Evolutionary conservation across 2,797 vertebrate genomes (phyloP).

Genomic region (Diglossa cyanea): DNA sequence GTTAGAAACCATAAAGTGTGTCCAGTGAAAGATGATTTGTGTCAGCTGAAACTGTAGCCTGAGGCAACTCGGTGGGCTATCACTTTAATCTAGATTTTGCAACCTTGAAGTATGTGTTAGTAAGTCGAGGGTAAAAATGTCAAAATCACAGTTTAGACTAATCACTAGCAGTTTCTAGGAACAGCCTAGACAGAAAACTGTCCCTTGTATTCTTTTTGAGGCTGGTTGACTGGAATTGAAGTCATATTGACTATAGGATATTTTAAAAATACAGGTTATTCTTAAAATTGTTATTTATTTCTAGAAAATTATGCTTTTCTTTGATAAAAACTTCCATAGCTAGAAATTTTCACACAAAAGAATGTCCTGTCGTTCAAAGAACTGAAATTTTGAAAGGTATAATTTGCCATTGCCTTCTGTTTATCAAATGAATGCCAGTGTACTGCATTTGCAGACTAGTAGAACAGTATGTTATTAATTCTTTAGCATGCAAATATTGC

Average conservation of each 20-base stretch:
- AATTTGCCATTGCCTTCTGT: not conserved
- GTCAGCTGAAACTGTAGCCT: constrained; percentile 70
- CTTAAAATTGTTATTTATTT: not conserved
- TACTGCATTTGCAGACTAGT: not conserved
- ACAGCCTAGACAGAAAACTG: not conserved
- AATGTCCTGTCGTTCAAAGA: not conserved
- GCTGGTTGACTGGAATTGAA: not conserved
- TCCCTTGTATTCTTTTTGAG: not conserved
- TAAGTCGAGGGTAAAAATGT: constrained; percentile 62
- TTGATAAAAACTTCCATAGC: not conserved
- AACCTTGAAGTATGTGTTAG: constrained; percentile 70
- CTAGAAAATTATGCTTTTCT: not conserved
- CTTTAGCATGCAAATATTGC: not conserved
- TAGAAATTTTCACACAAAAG: not conserved
- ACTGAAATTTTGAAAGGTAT: not conserved
- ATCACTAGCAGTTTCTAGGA: constrained; percentile 60
- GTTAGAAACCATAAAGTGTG: constrained; percentile 53
- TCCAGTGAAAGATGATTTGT: constrained; percentile 73
- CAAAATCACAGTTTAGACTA: constrained; percentile 44
- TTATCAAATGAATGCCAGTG: not conserved
- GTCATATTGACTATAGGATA: not conserved
- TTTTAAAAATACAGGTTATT: not conserved
- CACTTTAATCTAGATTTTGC: constrained; percentile 76
- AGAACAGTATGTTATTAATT: not conserved
- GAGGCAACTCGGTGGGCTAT: constrained; percentile 69